Percentiles rank a stretch among this genome's conserved stretches.
Conservation (phyloP, 2,113 vertebrate genomes). For the Tricholaema leucomelas region DNA sequence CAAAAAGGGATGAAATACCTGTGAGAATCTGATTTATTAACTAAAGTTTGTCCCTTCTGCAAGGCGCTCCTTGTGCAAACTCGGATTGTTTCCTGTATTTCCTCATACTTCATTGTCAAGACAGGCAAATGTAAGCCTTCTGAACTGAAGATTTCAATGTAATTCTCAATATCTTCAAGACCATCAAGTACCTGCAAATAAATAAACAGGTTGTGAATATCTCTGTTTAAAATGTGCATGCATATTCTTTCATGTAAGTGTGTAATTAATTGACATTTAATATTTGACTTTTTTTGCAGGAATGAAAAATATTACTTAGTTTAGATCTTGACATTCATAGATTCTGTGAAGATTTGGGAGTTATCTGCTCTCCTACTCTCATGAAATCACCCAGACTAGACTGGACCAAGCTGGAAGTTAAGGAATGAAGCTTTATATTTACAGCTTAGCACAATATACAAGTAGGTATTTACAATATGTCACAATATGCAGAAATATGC, state of each 20-base stretch:
- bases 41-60: constrained; percentile 78
- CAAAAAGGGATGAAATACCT: constrained; percentile 66
- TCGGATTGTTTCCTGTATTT: constrained; percentile 75
- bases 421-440: too few relatives aligned
- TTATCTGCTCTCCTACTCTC: too few relatives aligned
- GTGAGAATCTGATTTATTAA: constrained; percentile 74
- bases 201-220: constrained; percentile 1
- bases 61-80: constrained; percentile 71
- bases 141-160: constrained; percentile 72
- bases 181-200: constrained; percentile 77
- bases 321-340: neutral
- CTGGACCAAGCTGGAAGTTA: too few relatives aligned
- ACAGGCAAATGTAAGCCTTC: constrained; percentile 69
- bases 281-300: neutral
- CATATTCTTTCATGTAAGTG: neutral
- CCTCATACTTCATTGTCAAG: constrained; percentile 72
- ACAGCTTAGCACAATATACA: too few relatives aligned
- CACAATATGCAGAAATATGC: too few relatives aligned
- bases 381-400: too few relatives aligned
- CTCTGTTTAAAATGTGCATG: constrained; percentile 19
- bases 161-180: constrained; percentile 78
- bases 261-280: neutral
- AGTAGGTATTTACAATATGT: too few relatives aligned
- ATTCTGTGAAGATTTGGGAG: too few relatives aligned
- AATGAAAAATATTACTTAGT: neutral